Percentiles rank a stretch among this genome's conserved stretches.
Evolutionary conservation across 2,113 vertebrate genomes (phyloP).

Genomic region (Chaetura pelagica): DNA sequence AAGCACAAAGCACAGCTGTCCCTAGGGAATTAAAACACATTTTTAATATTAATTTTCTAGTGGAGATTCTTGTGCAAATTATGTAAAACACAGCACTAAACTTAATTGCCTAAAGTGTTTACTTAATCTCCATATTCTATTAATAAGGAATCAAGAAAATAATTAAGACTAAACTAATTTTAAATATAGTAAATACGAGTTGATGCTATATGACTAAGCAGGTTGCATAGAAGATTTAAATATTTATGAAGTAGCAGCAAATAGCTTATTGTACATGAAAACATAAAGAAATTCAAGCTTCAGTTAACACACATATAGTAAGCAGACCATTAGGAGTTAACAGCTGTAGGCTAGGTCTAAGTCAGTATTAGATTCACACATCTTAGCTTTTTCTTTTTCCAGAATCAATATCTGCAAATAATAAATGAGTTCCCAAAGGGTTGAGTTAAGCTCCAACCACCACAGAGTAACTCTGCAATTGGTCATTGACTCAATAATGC

Average conservation of each 20-base stretch:
- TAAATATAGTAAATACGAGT: background rate
- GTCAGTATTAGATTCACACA: slow-evolving; percentile 84
- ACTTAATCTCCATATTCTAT: background rate
- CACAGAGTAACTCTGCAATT: slow-evolving; percentile 86
- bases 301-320: slow-evolving; percentile 32
- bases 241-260: slow-evolving; percentile 30
- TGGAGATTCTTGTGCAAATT: background rate
- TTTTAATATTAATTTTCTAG: background rate
- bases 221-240: background rate
- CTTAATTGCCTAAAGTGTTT: background rate
- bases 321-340: slow-evolving; percentile 83
- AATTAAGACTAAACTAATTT: background rate
- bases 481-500: slow-evolving; percentile 92
- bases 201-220: background rate
- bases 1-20: background rate
- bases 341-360: slow-evolving; percentile 83
- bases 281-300: slow-evolving; percentile 33
- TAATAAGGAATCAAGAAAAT: slow-evolving; percentile 19
- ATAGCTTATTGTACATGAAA: slow-evolving; percentile 35
- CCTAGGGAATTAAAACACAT: background rate
- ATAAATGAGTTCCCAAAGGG: slow-evolving; percentile 97
- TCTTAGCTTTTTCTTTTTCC: slow-evolving; percentile 83
- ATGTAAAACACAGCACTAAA: background rate
- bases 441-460: slow-evolving; percentile 86
- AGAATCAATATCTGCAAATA: slow-evolving; percentile 99